phyloP scores from a whole-genome alignment of 2,797 vertebrate genomes.

The Melanogrammus aeglefinus region DNA sequence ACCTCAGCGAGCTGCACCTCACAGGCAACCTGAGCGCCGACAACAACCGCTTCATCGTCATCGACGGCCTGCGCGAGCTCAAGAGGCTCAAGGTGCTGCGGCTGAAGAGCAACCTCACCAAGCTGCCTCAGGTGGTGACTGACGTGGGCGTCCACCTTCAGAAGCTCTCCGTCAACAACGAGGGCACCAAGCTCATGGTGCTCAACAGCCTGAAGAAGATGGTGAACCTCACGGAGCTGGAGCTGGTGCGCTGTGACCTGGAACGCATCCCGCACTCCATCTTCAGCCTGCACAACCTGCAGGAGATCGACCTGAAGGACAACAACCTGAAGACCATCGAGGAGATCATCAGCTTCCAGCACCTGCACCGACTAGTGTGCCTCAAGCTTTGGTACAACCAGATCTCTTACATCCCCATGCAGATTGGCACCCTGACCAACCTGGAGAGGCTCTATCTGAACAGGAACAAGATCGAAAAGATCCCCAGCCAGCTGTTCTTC shows the following conservation, averaged over 20 bases:
- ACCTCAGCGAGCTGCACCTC: constrained; percentile 90
- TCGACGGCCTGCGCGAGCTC: constrained; percentile 91
- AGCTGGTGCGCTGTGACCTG: constrained; percentile 92
- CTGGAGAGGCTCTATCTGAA: constrained; percentile 94
- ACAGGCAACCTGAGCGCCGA: constrained; percentile 95
- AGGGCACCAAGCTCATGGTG: constrained; percentile 97
- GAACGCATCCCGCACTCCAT: constrained; percentile 97
- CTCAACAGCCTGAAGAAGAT: constrained; percentile 99
- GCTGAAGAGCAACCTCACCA: constrained; percentile 96
- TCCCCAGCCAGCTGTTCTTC: constrained; percentile 93
- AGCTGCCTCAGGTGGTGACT: constrained; percentile 93
- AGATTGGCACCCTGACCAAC: constrained; percentile 92
- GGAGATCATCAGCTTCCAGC: constrained; percentile 99
- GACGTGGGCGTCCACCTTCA: constrained; percentile 95
- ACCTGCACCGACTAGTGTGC: constrained; percentile 87
- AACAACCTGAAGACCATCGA: constrained; percentile 99
- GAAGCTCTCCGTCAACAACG: constrained; percentile 96
- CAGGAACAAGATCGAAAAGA: constrained; percentile 95
- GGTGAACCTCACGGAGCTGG: constrained; percentile 94
- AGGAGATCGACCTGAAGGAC: constrained; percentile 98
- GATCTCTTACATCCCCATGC: constrained; percentile 96
- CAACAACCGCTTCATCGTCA: constrained; percentile 95
- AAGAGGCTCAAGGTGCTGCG: constrained; percentile 93
- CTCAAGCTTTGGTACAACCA: constrained; percentile 99
- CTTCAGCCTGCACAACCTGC: constrained; percentile 93